Evolutionary conservation across 2,888 invertebrate genomes (phyloP).

Genomic region (Bellardia bayeri): DNA sequence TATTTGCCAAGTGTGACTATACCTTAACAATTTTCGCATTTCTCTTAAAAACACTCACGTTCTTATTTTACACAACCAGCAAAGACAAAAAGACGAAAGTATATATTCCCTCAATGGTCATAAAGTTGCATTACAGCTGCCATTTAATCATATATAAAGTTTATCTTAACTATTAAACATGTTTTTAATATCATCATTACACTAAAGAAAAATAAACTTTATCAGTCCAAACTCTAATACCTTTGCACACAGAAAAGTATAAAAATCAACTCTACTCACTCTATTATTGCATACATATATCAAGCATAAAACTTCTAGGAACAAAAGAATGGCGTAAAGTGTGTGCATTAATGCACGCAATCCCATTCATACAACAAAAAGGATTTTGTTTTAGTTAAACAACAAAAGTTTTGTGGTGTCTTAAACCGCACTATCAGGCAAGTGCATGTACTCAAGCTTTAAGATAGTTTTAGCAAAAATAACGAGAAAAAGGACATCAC

Average conservation of each 20-base stretch:
- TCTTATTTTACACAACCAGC: too few relatives aligned
- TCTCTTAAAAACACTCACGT: too few relatives aligned
- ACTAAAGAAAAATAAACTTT: slow-evolving; percentile 3
- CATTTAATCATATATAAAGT: slow-evolving; percentile 22
- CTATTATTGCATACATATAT: neutral
- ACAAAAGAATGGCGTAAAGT: neutral
- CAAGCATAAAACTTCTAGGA: neutral
- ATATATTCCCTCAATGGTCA: slow-evolving; percentile 31
- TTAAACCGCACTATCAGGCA: too few relatives aligned
- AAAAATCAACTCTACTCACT: neutral
- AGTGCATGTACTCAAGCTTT: too few relatives aligned
- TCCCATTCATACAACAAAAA: neutral
- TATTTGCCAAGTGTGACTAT: too few relatives aligned
- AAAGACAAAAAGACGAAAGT: too few relatives aligned
- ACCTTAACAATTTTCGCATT: too few relatives aligned
- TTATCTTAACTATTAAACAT: slow-evolving; percentile 48
- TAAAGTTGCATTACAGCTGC: slow-evolving; percentile 15
- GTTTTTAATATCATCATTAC: slow-evolving; percentile 45
- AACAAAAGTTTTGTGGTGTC: neutral
- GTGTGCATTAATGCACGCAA: neutral
- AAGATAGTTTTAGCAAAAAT: too few relatives aligned
- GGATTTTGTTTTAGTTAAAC: neutral
- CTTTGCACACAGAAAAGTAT: too few relatives aligned
- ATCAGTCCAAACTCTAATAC: neutral
- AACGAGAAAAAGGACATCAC: too few relatives aligned